Percentiles rank a stretch among this genome's conserved stretches.
Conservation (phyloP, 2,113 vertebrate genomes). For the Cervus canadensis region DNA sequence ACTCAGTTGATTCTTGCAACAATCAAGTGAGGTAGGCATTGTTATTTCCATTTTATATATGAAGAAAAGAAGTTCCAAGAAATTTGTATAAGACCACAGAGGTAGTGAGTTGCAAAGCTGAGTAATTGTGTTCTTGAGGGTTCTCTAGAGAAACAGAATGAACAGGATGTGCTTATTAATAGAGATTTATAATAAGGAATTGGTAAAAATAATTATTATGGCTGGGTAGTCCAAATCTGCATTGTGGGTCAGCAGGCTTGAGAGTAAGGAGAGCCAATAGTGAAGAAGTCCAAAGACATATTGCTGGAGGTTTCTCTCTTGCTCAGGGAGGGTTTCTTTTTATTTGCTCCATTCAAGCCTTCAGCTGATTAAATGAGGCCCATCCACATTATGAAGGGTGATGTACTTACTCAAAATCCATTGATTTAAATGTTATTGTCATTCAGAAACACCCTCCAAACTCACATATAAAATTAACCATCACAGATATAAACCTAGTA, state of each 20-base stretch:
- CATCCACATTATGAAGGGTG: background rate
- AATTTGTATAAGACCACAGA: background rate
- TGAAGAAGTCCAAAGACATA: background rate
- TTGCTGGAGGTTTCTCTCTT: background rate
- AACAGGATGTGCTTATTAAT: background rate
- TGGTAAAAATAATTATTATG: background rate
- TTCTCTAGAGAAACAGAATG: background rate
- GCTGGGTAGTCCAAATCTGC: background rate
- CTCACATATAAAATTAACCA: background rate
- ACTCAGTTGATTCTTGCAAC: background rate
- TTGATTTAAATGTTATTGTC: background rate
- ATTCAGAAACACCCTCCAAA: background rate
- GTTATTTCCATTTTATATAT: background rate
- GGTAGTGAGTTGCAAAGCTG: background rate
- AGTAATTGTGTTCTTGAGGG: background rate
- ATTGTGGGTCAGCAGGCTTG: background rate
- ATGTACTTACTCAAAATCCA: background rate
- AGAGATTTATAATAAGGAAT: background rate
- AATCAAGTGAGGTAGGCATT: background rate
- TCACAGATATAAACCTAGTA: background rate
- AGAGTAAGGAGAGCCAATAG: background rate
- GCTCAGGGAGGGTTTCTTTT: background rate
- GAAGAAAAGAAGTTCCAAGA: background rate
- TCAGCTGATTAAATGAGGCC: background rate
- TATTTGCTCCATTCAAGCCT: background rate